Evolutionary conservation across 2,888 invertebrate genomes (phyloP), one percentile per base, ranked within the genome.

Genomic region (Cheilosia scutellata): DNA sequence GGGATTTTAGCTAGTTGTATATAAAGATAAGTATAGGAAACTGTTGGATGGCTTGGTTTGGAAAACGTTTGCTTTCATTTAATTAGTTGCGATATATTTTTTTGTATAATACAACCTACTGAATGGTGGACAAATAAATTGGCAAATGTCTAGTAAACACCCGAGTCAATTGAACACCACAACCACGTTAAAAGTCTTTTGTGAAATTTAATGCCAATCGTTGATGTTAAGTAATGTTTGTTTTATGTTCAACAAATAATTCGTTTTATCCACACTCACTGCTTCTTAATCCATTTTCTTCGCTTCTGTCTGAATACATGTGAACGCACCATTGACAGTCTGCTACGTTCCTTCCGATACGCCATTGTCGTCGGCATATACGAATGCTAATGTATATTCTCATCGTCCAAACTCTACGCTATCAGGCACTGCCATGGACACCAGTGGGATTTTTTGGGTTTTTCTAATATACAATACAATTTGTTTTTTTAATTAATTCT

Each of bases 381-480:
- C 53, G 11, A 74, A 62, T 65, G n/a, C 13, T 25, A 40, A 25
- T 40, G 25, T 7, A 51, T 33, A 66, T 40, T 51, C 33, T 65
- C 44, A 29, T 51, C 70, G 47, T 47, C 37, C 27, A 40, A 37
- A 40, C 66, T 27, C 62, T 83, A 83, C 6, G 65, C 42, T 27
- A 83, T 51, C 47, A 25, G 47, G 27, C 83, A 83, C 31, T 60
- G 47, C 66, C 78, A 77, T 37, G 66, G 60, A 66, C 82, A 83
- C 66, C 60, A 60, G 33, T 66, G 25, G 25, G 71, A 49, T 42
- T 66, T 66, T 53, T 33, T 62, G 55, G 66, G 13, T 31, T 83
- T 83, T 74, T 83, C 83, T 83, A 78, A 57, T 83, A 37, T 37
- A 37, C 37, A 60, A 74, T 55, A 83, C 62, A 83, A 68, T 78